These are phyloP conservation scores for Peucedramus taeniatus DNA, from an alignment of 2,113 vertebrate genomes.

Conservation along the genomic window DNA sequence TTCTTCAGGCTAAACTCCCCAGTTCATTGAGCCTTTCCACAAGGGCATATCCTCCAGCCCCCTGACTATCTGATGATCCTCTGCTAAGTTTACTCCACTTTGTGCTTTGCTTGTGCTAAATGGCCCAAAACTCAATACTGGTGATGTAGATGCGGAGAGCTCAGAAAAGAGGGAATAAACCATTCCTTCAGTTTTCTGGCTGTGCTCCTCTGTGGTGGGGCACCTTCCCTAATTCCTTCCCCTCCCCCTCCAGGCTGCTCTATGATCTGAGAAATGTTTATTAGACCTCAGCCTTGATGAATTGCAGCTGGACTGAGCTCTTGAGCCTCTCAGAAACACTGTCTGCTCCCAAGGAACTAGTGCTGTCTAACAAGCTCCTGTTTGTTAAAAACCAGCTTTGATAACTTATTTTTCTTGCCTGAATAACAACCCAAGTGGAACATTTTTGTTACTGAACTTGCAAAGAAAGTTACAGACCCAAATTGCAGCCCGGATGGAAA, in stretches of 20 bases:
- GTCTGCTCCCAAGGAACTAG: not conserved
- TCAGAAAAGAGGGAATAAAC: not conserved
- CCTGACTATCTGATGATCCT: not conserved
- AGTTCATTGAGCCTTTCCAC: not conserved
- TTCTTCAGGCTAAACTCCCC: not conserved
- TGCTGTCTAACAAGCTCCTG: not conserved
- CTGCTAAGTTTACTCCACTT: not conserved
- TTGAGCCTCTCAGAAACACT: not conserved
- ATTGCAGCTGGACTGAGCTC: not conserved
- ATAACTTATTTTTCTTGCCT: not conserved
- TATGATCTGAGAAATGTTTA: not conserved
- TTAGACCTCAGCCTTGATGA: not conserved
- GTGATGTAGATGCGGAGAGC: not conserved
- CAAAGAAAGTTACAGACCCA: fast-evolving
- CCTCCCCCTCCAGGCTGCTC: not conserved
- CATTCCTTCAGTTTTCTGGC: not conserved
- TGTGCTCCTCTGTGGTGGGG: not conserved
- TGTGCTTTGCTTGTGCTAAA: not conserved
- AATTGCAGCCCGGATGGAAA: not conserved
- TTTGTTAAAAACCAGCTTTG: not conserved
- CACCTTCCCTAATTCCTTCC: not conserved
- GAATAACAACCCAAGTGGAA: not conserved
- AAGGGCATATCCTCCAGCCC: not conserved
- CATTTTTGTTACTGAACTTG: not conserved
- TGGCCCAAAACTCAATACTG: not conserved